These are phyloP conservation scores for Menura novaehollandiae DNA, from an alignment of 2,113 vertebrate genomes.

Conservation along the genomic window DNA sequence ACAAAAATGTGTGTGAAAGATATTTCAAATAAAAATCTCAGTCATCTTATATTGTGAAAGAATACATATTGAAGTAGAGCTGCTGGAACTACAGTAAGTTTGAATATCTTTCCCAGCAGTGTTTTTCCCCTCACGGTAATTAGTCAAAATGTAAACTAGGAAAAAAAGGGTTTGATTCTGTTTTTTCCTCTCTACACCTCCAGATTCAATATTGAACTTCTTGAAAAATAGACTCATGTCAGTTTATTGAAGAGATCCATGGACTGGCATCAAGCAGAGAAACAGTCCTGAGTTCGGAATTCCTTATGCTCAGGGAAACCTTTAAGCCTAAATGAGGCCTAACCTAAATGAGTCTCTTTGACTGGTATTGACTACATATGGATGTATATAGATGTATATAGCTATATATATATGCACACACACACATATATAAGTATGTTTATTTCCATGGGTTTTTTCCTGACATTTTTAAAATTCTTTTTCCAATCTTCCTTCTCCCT, in stretches of 20 bases:
- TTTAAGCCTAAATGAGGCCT: no score
- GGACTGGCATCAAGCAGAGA: neutral
- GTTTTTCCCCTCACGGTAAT: neutral
- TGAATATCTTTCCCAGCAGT: neutral
- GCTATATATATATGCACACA: no score
- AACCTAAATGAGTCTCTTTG: neutral
- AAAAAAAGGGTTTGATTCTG: fast-evolving
- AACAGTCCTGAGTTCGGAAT: neutral
- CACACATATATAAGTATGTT: fast-evolving
- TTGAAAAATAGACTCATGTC: neutral
- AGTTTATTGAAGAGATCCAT: neutral
- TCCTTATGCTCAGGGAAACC: neutral
- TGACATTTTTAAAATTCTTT: fast-evolving
- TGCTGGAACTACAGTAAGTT: neutral
- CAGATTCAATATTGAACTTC: neutral
- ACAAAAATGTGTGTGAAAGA: neutral
- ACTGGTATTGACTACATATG: neutral
- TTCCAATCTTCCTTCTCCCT: neutral
- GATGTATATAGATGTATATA: no score
- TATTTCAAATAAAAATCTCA: neutral
- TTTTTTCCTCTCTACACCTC: neutral
- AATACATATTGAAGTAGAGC: neutral
- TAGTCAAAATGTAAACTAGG: neutral
- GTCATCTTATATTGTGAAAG: neutral
- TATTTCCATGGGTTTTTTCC: neutral